Base-by-base conservation (phyloP, 1,140 invertebrate species). In the Scaptodrosophila lebanonensis region DNA sequence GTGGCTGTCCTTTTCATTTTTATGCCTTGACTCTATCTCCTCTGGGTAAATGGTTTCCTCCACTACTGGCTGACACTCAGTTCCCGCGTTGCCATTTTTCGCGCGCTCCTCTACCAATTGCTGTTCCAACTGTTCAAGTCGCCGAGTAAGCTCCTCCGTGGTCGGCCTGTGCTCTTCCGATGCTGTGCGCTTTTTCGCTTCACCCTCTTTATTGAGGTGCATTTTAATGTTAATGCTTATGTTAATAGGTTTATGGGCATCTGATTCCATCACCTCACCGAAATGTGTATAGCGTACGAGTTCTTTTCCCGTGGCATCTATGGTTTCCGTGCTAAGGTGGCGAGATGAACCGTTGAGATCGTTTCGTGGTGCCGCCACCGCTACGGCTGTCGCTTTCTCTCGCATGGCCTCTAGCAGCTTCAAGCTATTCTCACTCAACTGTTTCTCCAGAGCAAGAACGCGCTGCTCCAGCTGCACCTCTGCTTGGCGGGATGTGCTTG, bases 211-310 rank as follows among this genome's bases (percentile, higher is more conserved):
- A 42, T 83, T 85, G 9, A 85, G 39, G 20, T 72, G 22, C 83
- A 85, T 85, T 56, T 85, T 83, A 6, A 85, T 85, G 43, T 85
- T 85, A 13, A 85, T 85, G 53, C 83, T 85, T 1, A 85, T 85
- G 38, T 85, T 85, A 5, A 85, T 83, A 22, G 83, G 83, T 18
- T 85, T 85, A 11, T 61, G 32, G 13, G 30, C 44, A 16, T 76
- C 83, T 3, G 54, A 33, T 8, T 85, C 83, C 36, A 76, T 77
- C 12, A 85, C 20, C 32, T 85, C 83, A 4, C 65, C 63, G 40
- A 76, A 43, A 45, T 83, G 71, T 0, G 70, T 69, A 16, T 85
- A 85, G 1, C 83, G 52, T 2, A 85, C 83, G 3, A 85, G 70
- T 27, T 85, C 83, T 27, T 82, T 85, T 39, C 83, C 77, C 3